Conservation (phyloP, 2,113 vertebrate genomes). For the Chiloscyllium plagiosum region DNA sequence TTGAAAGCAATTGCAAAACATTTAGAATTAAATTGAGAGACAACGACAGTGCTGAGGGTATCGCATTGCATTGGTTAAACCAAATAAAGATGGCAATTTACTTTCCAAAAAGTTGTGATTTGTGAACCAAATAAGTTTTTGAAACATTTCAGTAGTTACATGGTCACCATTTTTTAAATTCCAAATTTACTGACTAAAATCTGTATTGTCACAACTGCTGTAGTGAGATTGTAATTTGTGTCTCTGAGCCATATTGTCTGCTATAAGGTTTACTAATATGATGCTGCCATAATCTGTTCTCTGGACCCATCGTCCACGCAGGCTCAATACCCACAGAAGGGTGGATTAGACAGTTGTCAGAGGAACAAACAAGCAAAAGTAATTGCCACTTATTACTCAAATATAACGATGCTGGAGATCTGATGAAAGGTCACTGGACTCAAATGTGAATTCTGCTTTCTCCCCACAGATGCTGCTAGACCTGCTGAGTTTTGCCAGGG, state of each 20-base stretch:
- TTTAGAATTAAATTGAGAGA: too few species aligned
- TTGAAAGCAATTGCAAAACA: too few species aligned
- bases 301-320: neutral
- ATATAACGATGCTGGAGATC: too few species aligned
- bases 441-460: too few species aligned
- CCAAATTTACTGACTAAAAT: neutral
- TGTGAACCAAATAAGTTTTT: neutral
- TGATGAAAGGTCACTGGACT: too few species aligned
- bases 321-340: neutral
- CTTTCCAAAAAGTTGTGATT: neutral
- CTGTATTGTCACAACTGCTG: neutral
- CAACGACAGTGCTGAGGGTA: too few species aligned
- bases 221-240: neutral
- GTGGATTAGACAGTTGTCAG: neutral
- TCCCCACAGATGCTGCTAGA: too few species aligned
- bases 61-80: too few species aligned
- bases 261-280: neutral
- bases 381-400: neutral
- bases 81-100: neutral
- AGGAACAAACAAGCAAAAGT: neutral
- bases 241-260: neutral
- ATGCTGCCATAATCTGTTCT: neutral
- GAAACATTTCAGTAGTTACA: too few species aligned
- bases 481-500: too few species aligned
- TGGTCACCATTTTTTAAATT: neutral